These are phyloP conservation scores for Vimba vimba DNA, from an alignment of 2,113 vertebrate genomes.

Conservation along the genomic window DNA sequence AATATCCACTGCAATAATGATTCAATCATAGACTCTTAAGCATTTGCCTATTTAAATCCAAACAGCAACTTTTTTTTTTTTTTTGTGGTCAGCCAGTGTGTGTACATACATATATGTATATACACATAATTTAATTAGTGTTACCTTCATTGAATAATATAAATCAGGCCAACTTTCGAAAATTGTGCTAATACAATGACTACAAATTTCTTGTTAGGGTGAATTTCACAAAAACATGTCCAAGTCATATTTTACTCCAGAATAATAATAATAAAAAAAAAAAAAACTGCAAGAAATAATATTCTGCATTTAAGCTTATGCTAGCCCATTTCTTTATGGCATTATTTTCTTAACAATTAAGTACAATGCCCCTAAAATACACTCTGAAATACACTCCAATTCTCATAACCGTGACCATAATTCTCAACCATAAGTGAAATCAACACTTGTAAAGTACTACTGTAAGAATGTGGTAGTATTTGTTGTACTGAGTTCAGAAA, in stretches of 20 bases:
- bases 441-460: not conserved
- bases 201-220: not conserved
- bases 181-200: too few species aligned
- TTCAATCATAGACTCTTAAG: too few species aligned
- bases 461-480: not conserved
- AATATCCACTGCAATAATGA: too few species aligned
- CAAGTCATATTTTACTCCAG: slow-evolving; percentile 13
- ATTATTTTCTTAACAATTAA: too few species aligned
- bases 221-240: slow-evolving; percentile 11
- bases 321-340: too few species aligned
- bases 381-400: too few species aligned
- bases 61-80: too few species aligned
- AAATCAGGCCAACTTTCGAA: not conserved
- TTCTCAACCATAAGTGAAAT: not conserved
- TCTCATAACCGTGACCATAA: not conserved
- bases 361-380: too few species aligned
- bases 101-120: too few species aligned
- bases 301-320: not conserved
- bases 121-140: not conserved
- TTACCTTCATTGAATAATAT: not conserved
- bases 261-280: not conserved
- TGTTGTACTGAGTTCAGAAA: not conserved
- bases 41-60: too few species aligned
- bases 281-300: not conserved
- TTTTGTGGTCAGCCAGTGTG: too few species aligned